Evolutionary conservation across 2,113 vertebrate species (phyloP), one percentile per base, ranked within the genome.

Genomic region (Penelope pileata): DNA sequence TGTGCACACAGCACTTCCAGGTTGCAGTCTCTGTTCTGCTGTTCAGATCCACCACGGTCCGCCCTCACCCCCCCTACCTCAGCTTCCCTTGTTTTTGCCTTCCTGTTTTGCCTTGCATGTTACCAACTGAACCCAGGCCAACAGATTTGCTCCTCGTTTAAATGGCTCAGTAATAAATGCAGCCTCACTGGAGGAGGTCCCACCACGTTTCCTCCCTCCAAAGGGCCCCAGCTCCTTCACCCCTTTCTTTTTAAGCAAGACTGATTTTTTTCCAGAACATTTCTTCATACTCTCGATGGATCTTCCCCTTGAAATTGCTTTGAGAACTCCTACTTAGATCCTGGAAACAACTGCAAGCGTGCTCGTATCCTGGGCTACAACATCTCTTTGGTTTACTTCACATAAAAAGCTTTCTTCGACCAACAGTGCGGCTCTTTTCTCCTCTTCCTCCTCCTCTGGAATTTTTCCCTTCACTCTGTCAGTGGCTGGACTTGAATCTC

Each of bases 341-440:
- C 70, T 91, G 85, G 68, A 90, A 96, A 72, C 51, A 86, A 86
- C 58, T 86, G 73, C 70, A 92, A 83, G 70, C 0, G 11, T 23
- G 8, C n/a, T 88, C 88, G 94, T 90, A 96, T 96, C 91, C 95
- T 32, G 74, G 88, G 83, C 86, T 94, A 93, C 94, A 82, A 84
- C 77, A 93, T 81, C 87, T 70, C 88, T 95, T 94, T 93, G 84
- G 51, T 91, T 93, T 90, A 63, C 50, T 90, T 80, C 79, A 88
- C 92, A 96, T 32, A 83, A 93, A 96, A 96, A 93, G 84, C 95
- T 95, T 91, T 94, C 92, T 96, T 92, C 77, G 77, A 82, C 87
- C 90, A 81, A 96, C 92, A 96, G 74, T 40, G 83, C 86, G 89
- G 81, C 77, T 91, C 82, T 96, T 96, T 96, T 94, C 94, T 95